phyloP scores from a whole-genome alignment of 2,113 vertebrate genomes.

The Himantopus leucocephalus region DNA sequence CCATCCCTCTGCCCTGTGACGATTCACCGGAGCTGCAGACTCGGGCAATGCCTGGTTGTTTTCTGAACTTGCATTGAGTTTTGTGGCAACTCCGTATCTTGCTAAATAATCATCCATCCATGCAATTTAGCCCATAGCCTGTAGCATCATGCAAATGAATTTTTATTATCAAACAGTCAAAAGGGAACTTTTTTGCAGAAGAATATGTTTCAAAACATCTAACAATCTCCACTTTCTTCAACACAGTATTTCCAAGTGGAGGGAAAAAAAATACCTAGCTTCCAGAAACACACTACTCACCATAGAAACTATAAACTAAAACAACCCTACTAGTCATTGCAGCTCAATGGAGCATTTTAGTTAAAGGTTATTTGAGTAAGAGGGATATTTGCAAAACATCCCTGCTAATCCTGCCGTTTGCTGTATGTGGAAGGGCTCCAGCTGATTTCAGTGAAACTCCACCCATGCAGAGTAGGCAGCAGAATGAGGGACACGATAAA shows the following conservation, averaged over 20 bases:
- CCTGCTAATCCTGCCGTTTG: neutral
- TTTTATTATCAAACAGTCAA: neutral
- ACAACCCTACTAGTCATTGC: neutral
- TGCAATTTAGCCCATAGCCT: neutral
- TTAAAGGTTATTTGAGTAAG: constrained; percentile 29
- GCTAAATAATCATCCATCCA: neutral
- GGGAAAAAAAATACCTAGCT: neutral
- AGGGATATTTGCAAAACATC: constrained; percentile 43
- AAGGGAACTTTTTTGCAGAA: neutral
- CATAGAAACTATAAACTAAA: constrained; percentile 44
- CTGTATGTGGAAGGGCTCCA: constrained; percentile 20
- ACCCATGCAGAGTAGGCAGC: neutral
- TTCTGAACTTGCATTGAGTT: neutral
- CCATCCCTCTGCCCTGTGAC: neutral
- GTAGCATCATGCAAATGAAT: neutral
- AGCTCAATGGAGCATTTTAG: neutral
- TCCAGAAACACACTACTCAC: constrained; percentile 17
- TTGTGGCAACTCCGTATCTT: neutral
- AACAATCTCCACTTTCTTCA: neutral
- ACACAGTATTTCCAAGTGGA: neutral
- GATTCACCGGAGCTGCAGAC: neutral
- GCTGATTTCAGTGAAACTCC: neutral
- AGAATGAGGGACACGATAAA: neutral
- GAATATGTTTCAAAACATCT: neutral
- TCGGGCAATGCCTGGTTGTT: neutral